Evolutionary conservation across 2,797 vertebrate genomes (phyloP).

Genomic region (Prionace glauca): DNA sequence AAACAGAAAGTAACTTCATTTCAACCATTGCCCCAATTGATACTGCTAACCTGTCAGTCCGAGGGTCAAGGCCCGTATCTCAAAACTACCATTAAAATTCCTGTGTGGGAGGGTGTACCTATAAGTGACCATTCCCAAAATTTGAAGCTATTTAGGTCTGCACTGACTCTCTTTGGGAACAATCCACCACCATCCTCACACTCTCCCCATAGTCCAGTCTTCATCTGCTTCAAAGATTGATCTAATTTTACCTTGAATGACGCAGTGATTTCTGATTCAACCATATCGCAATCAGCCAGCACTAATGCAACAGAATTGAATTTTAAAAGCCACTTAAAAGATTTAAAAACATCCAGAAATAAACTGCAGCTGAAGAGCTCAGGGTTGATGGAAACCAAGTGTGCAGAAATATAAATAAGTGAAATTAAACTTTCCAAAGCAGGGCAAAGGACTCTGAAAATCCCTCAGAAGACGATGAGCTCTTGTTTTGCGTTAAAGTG

Average conservation of each 20-base stretch:
- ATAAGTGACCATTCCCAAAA: not conserved
- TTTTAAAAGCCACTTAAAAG: constrained; percentile 19
- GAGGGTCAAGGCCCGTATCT: not conserved
- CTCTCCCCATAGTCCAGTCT: not conserved
- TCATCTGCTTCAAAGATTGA: not conserved
- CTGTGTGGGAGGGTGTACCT: not conserved
- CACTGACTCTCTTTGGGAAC: not conserved
- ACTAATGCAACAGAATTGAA: not conserved
- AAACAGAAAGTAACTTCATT: not conserved
- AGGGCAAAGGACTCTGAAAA: not conserved
- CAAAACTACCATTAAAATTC: not conserved
- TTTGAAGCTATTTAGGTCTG: not conserved
- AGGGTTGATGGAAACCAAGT: too few species aligned
- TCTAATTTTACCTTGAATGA: not conserved
- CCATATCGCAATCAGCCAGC: not conserved
- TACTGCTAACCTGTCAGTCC: not conserved
- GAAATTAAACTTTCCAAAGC: constrained; percentile 13
- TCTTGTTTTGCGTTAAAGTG: not conserved
- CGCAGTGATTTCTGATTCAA: not conserved
- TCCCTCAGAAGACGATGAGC: not conserved
- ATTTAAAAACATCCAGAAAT: constrained; percentile 1
- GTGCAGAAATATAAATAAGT: not conserved
- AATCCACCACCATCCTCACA: not conserved
- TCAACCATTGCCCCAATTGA: not conserved
- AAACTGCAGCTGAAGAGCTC: not conserved